Evolutionary conservation across 2,797 vertebrate genomes (phyloP).

Genomic region (Sciaenops ocellatus): DNA sequence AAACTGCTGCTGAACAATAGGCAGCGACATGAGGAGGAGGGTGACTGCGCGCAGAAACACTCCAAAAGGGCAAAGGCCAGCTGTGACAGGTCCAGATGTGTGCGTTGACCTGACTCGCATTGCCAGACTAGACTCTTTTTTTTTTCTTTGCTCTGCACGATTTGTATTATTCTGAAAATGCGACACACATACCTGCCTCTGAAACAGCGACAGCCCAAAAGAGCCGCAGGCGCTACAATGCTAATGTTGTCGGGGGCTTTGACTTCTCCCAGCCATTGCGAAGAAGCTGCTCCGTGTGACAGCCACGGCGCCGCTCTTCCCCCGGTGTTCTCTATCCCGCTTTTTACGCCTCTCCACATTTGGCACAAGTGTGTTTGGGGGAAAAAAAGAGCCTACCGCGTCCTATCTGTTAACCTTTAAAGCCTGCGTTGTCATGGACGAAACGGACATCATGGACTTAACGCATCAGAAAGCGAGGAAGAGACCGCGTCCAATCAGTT

Average conservation of each 20-base stretch:
- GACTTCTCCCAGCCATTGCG: constrained; percentile 85
- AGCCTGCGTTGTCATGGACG: constrained; percentile 83
- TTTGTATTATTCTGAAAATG: constrained; percentile 73
- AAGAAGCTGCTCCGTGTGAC: constrained; percentile 76
- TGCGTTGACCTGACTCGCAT: constrained; percentile 12
- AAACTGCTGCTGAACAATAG: constrained; percentile 54
- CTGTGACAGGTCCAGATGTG: constrained; percentile 63
- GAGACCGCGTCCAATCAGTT: constrained; percentile 83
- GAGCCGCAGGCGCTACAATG: constrained; percentile 81
- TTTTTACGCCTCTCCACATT: constrained; percentile 53
- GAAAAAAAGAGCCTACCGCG: constrained; percentile 31
- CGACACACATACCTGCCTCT: constrained; percentile 78
- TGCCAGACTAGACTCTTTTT: constrained; percentile 10
- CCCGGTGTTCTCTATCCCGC: constrained; percentile 39
- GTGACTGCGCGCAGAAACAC: constrained; percentile 33
- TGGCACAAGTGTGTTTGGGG: constrained; percentile 48
- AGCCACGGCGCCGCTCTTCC: constrained; percentile 71
- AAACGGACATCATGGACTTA: constrained; percentile 86
- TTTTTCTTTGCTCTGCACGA: constrained; percentile 6
- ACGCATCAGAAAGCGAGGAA: constrained; percentile 85
- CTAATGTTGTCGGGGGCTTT: constrained; percentile 85
- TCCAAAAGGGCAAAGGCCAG: constrained; percentile 69
- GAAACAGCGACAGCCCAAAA: constrained; percentile 83
- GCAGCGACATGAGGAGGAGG: constrained; percentile 23
- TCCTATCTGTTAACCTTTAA: constrained; percentile 43